Conservation (phyloP, 2,888 invertebrate species). For the Yponomeuta evonymella region DNA sequence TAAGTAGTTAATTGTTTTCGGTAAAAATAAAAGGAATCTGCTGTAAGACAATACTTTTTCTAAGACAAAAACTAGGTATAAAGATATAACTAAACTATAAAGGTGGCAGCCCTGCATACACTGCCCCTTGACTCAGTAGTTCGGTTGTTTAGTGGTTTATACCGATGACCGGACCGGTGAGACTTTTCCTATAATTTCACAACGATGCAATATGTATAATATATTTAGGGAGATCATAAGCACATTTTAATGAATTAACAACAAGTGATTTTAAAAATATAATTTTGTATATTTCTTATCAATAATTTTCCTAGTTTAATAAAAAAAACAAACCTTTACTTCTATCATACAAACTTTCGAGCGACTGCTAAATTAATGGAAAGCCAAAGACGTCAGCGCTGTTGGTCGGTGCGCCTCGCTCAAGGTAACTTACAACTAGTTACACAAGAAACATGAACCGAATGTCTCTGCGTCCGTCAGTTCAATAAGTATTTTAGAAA, state of each 20-base stretch:
- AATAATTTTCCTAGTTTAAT: constrained; percentile 43
- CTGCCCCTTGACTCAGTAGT: no score
- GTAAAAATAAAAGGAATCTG: no score
- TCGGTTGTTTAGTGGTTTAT: no score
- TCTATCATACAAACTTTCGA: constrained; percentile 10
- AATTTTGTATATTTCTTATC: constrained; percentile 61
- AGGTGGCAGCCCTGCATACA: no score
- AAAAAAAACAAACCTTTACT: constrained; percentile 25
- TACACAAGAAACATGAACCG: neutral
- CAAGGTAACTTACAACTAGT: neutral
- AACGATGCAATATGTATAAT: neutral
- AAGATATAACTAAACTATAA: no score
- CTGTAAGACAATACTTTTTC: no score
- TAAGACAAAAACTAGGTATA: no score
- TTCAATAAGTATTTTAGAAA: constrained; percentile 1
- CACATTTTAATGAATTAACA: constrained; percentile 30
- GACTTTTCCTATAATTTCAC: no score
- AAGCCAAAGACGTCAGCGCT: neutral
- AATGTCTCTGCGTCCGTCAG: neutral
- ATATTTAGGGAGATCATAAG: neutral
- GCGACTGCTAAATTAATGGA: constrained; percentile 6
- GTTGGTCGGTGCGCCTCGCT: neutral
- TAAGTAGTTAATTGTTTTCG: no score
- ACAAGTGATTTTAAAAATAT: constrained; percentile 48
- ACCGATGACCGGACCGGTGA: no score